Evolutionary conservation across 1,140 invertebrate species (phyloP), one percentile per base, ranked within the genome.

Genomic region (Geopemphigus sp.): DNA sequence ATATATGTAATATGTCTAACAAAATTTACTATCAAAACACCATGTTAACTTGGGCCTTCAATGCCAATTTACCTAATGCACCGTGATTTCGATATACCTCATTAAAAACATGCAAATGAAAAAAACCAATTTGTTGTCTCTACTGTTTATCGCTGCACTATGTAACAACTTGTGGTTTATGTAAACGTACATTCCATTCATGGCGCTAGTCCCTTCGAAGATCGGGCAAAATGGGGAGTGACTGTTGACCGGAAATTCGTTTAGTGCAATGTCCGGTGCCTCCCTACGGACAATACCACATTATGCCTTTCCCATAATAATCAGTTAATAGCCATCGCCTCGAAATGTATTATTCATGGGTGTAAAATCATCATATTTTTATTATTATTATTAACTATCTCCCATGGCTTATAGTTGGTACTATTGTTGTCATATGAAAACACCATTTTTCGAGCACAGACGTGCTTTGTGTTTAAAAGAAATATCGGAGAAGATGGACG

Each of bases 291-390:
- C 32, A 76, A 76, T 59, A 59, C 56, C 29, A 8, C 54, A 76
- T 59, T 59, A 76, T 57, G 72, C 54, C 72, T 54, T 76, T 76
- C 72, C 54, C 72, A 76, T 76, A 76, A 76, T 59, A 76, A 59
- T 76, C 72, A 59, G 53, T 59, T 76, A 76, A 57, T 76, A 59
- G n/a, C 32, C 54, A 76, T 73, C 29, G n/a, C 29, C 11, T 45
- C 19, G 32, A 59, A 56, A 76, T 76, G 72, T 24, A 59, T 76
- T 76, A 76, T 76, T 76, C 72, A 76, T 59, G 54, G 29, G 54
- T 54, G 72, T 68, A 19, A 68, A 47, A 47, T 68, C 39, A 39
- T 68, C 64, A 47, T 68, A 47, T 76, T 57, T 76, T 56, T 59
- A 76, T 57, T 56, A 32, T 76, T 57, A 56, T 73, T 73, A 56